These are phyloP conservation scores for Cecidostiba fungosa DNA, from an alignment of 2,888 invertebrate genomes.

Conservation along the genomic window DNA sequence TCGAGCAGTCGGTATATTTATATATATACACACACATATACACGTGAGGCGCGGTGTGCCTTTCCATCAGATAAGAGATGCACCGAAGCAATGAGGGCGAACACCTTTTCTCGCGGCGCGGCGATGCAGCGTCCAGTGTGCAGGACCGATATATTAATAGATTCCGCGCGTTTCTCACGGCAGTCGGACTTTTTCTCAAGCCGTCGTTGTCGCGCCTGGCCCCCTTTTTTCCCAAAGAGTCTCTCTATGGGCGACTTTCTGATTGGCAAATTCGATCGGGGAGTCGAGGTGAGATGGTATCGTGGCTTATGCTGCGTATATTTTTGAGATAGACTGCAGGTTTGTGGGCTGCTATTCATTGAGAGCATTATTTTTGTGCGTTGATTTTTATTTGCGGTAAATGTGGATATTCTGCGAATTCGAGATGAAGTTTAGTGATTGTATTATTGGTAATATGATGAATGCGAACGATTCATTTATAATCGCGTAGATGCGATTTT, in stretches of 20 bases:
- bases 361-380: background rate
- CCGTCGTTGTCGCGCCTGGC: background rate
- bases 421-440: background rate
- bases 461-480: background rate
- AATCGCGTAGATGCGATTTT: too few relatives aligned
- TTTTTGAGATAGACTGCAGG: background rate
- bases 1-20: background rate
- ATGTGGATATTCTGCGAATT: too few relatives aligned
- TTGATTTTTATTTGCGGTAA: too few relatives aligned
- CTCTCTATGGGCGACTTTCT: slow-evolving; percentile 31
- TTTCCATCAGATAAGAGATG: slow-evolving; percentile 62
- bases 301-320: background rate
- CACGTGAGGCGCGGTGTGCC: slow-evolving; percentile 49
- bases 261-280: slow-evolving; percentile 15
- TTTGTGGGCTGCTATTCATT: background rate
- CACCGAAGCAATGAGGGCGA: slow-evolving; percentile 59
- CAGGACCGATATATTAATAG: slow-evolving; percentile 37
- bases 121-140: background rate
- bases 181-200: slow-evolving; percentile 23
- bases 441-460: background rate
- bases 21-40: background rate
- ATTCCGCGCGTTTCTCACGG: slow-evolving; percentile 50
- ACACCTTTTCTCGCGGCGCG: slow-evolving; percentile 48
- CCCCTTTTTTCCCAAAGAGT: background rate
- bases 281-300: background rate